phyloP scores from a whole-genome alignment of 1,140 invertebrate genomes.

The Ladona fulva region DNA sequence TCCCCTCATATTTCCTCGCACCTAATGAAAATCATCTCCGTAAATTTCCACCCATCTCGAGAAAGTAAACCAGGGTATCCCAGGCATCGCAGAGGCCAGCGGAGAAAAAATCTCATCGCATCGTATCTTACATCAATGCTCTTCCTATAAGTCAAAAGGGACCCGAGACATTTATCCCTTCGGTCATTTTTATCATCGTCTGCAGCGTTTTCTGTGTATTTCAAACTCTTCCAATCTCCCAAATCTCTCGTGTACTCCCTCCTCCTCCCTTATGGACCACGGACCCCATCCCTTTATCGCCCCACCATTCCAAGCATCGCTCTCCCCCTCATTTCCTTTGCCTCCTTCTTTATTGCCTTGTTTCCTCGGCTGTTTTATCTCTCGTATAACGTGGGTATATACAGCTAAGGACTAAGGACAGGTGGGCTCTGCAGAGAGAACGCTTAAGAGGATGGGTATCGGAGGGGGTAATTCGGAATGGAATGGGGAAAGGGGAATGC shows the following conservation, averaged over 20 bases:
- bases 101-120: too few relatives aligned
- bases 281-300: not conserved
- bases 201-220: too few relatives aligned
- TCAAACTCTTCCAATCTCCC: not conserved
- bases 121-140: too few relatives aligned
- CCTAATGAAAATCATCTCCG: not conserved
- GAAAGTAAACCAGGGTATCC: too few relatives aligned
- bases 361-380: slow-evolving; percentile 1
- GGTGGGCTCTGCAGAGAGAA: not conserved
- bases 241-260: not conserved
- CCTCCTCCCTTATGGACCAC: not conserved
- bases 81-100: too few relatives aligned
- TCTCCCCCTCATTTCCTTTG: not conserved
- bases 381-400: not conserved
- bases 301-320: not conserved
- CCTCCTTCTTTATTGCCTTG: not conserved
- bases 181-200: not conserved
- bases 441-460: too few relatives aligned
- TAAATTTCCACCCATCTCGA: not conserved
- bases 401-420: not conserved
- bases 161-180: not conserved
- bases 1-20: not conserved
- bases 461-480: too few relatives aligned
- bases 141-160: too few relatives aligned
- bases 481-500: not conserved